Evolutionary conservation across 2,888 invertebrate genomes (phyloP).

Genomic region (Lamellibrachia columna): DNA sequence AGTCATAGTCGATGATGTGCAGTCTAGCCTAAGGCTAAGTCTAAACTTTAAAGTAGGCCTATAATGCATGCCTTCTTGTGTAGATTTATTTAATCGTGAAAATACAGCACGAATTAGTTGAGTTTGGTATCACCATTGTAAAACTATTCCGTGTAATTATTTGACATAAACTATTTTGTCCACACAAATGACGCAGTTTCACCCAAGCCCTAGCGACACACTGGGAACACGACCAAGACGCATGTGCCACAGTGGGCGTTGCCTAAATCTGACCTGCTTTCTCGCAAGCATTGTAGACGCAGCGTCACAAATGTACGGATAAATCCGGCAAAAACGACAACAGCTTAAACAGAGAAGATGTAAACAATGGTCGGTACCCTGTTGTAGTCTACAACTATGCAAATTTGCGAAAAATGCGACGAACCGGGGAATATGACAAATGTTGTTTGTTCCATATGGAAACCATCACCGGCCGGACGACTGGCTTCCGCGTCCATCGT

Average conservation of each 20-base stretch:
- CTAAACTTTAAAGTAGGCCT: too few relatives aligned
- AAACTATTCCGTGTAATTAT: background rate
- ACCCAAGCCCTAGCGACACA: background rate
- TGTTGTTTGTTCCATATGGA: slow-evolving; percentile 3
- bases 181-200: background rate
- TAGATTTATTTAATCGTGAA: background rate
- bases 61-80: background rate
- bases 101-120: background rate
- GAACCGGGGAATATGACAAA: background rate
- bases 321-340: background rate
- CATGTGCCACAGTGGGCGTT: background rate
- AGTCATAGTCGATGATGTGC: too few relatives aligned
- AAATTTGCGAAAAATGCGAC: background rate
- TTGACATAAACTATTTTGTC: background rate
- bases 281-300: background rate
- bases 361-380: background rate
- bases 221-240: background rate
- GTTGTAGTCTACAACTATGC: background rate
- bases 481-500: background rate
- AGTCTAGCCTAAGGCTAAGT: too few relatives aligned
- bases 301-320: background rate
- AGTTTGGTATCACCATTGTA: background rate
- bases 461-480: background rate
- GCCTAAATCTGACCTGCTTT: slow-evolving; percentile 13
- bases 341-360: background rate